Percentiles rank a stretch among this genome's conserved stretches.
Conservation (phyloP, 1,140 invertebrate species). For the Meloidogyne exigua region DNA sequence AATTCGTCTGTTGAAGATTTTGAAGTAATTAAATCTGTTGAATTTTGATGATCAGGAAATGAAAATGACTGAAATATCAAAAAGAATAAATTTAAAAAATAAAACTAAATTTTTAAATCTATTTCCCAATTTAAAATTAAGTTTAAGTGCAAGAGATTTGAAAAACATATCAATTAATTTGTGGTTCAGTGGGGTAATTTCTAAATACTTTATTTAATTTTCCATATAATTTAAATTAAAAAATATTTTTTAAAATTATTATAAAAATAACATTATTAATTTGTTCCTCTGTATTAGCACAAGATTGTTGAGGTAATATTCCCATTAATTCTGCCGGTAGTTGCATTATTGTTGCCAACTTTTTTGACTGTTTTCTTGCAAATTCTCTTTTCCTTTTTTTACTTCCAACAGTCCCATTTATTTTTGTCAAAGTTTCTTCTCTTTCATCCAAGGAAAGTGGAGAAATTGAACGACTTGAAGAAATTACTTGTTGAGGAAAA, state of each 20-base stretch:
- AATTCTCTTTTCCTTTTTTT: conserved; percentile 1
- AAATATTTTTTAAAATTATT: neutral
- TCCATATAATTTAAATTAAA: too few species aligned
- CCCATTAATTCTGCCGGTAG: neutral
- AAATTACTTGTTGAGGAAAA: neutral
- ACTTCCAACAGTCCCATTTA: neutral
- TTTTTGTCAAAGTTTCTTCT: neutral
- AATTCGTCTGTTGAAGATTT: neutral
- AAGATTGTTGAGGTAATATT: neutral
- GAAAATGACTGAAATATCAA: neutral
- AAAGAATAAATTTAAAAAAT: neutral
- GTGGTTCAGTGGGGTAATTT: neutral
- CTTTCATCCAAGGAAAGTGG: neutral
- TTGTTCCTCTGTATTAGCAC: neutral
- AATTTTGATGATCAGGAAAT: neutral
- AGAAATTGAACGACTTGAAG: neutral
- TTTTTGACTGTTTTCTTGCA: neutral
- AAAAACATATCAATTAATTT: neutral
- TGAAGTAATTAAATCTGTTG: neutral
- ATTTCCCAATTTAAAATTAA: neutral
- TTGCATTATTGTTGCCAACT: neutral
- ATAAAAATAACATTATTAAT: neutral
- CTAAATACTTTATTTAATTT: neutral
- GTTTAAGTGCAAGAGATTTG: neutral
- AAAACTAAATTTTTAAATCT: neutral